A percentile compares a stretch with the other conserved stretches of the same genome.
Conservation (phyloP, 2,797 vertebrate genomes). For the Takifugu rubripes region DNA sequence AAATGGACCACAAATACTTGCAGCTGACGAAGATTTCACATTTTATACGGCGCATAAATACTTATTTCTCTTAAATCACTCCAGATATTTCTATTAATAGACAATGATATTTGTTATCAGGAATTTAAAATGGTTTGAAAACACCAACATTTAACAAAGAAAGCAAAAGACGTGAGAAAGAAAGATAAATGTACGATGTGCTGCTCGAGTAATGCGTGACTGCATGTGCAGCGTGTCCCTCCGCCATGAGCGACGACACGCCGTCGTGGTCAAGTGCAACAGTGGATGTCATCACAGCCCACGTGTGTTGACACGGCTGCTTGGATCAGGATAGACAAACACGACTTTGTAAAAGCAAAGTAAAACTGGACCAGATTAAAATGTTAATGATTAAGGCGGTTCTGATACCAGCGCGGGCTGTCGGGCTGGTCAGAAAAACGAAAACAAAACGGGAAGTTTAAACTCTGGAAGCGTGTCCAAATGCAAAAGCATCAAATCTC, state of each 20-base stretch:
- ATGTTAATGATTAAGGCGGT: conserved; percentile 25
- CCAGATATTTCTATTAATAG: conserved; percentile 63
- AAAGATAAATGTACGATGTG: conserved; percentile 27
- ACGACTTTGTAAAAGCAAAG: conserved; percentile 20
- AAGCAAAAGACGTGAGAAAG: conserved; percentile 41
- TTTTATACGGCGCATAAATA: conserved; percentile 74
- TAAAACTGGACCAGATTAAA: conserved; percentile 31
- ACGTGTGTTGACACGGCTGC: conserved; percentile 19
- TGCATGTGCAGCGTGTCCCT: conserved; percentile 1
- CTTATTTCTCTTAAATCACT: conserved; percentile 64
- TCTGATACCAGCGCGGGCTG: conserved; percentile 15
- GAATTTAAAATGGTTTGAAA: conserved; percentile 41
- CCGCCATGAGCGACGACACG: no score
- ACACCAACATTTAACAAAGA: conserved; percentile 22
- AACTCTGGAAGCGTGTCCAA: conserved; percentile 41
- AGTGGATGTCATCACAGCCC: conserved; percentile 18
- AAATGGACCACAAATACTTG: conserved; percentile 40
- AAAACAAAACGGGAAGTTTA: background rate
- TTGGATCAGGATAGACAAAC: conserved; percentile 10
- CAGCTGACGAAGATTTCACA: conserved; percentile 49
- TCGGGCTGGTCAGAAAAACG: conserved; percentile 41
- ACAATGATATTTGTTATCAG: conserved; percentile 47
- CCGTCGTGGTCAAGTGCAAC: conserved; percentile 30
- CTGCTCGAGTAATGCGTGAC: conserved; percentile 12
- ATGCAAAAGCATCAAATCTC: conserved; percentile 34